A percentile compares a stretch with the other conserved stretches of the same genome.
Evolutionary conservation across 2,113 vertebrate genomes (phyloP).

Genomic region (Neolamprologus kungweensis): DNA sequence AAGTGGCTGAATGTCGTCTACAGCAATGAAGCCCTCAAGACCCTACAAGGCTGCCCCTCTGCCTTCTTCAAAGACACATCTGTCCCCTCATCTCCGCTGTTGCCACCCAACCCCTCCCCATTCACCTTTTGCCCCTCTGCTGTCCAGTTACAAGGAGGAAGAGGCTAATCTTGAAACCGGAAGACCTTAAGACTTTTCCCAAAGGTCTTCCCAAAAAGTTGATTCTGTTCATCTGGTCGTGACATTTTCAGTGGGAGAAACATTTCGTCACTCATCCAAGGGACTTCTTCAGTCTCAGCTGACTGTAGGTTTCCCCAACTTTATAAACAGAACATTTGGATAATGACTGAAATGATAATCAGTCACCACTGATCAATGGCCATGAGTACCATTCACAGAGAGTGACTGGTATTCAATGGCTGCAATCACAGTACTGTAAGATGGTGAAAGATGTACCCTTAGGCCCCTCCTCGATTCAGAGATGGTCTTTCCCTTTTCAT

Average conservation of each 20-base stretch:
- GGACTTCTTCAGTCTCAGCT: no score
- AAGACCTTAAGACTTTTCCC: conserved; percentile 68
- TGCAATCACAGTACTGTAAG: no score
- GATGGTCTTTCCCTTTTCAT: no score
- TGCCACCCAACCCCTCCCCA: neutral
- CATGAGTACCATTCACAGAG: no score
- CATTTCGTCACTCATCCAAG: neutral
- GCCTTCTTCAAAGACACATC: conserved; percentile 2
- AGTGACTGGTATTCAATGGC: no score
- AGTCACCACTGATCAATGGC: no score
- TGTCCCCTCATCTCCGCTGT: conserved; percentile 1
- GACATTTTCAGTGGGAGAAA: neutral
- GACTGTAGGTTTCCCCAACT: no score
- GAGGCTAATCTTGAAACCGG: conserved; percentile 73
- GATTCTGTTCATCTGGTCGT: no score
- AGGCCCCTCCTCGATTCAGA: no score
- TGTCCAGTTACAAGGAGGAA: conserved; percentile 69
- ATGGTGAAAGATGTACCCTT: no score
- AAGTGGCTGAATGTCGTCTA: conserved; percentile 84
- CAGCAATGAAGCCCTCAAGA: conserved; percentile 76
- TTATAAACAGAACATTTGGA: no score
- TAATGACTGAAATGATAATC: no score
- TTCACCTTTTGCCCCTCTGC: conserved; percentile 16
- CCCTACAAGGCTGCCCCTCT: conserved; percentile 71
- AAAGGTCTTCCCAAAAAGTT: accelerated